Base-by-base conservation (phyloP, 1,140 invertebrate species). In the Cryptotermes secundus region DNA sequence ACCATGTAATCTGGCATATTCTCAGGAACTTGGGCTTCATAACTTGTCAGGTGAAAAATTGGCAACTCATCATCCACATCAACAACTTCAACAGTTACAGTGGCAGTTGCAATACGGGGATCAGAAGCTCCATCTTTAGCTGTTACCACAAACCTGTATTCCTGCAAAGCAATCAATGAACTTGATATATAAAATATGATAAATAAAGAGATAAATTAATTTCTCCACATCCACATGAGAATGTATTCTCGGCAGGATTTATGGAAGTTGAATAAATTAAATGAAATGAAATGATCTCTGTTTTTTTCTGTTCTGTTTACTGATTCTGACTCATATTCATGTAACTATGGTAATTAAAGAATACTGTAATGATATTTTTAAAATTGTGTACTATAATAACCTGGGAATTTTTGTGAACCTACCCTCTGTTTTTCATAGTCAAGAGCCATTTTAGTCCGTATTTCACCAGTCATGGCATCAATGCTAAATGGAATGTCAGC, bases 61-160 rank as follows among this genome's bases (percentile, higher is more conserved):
- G 97, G 97, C 35, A 95, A 90, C 89, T 98, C 96, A 88, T 98
- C 96, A 38, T 96, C 94, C 1, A 95, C 89, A 89, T 99, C 97
- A 36, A 93, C 89, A n/a, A 94, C 93, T 85, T 93, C 90, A 1
- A 99, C 94, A 0, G 95, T 95, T 0, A 98, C 96, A 9, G 95
- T 96, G 0, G 96, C 96, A 0, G 96, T 97, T 0, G 96, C 95
- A 82, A 97, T 91, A 34, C 95, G 92, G n/a, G 94, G 93, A 90
- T 98, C 96, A 0, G 94, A 92, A 9, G 96, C 97, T 38, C 94
- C 94, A 89, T 98, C 97, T 88, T 94, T 95, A 4, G 97, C 97
- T 7, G 96, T 97, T 0, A 98, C 95, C 38, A 96, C 94, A 88
- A 97, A 96, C 86, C 93, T 93, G 88, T 96, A 96, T 85, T 95